Conservation (phyloP, 1,140 invertebrate species). For the Eupristina koningsbergeri region DNA sequence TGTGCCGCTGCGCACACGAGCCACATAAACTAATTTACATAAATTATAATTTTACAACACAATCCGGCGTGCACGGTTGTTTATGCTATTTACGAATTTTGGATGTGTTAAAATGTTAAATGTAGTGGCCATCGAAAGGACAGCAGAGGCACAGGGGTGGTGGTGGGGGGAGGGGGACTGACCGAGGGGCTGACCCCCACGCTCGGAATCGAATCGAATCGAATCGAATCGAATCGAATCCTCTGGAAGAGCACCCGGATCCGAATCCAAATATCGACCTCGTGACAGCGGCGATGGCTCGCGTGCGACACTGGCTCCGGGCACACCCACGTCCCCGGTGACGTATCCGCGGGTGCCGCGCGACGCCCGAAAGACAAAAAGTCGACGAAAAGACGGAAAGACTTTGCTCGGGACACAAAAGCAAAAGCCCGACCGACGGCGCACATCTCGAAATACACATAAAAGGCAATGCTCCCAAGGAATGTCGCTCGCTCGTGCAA, state of each 20-base stretch:
- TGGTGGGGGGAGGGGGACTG: background rate
- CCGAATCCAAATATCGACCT: conserved; percentile 27
- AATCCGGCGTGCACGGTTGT: no score
- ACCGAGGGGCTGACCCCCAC: no score
- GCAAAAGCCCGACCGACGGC: background rate
- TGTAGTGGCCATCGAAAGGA: no score
- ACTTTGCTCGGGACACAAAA: no score
- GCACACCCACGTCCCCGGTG: conserved; percentile 30
- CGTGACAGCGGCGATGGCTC: background rate
- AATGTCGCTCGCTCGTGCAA: conserved; percentile 17
- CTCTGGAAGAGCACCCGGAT: no score
- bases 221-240: no score
- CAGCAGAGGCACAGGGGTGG: background rate
- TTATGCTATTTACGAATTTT: no score
- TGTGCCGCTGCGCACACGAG: no score
- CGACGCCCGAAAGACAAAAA: background rate
- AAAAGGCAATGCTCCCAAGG: conserved; percentile 58
- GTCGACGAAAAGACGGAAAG: background rate
- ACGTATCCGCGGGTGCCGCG: conserved; percentile 18
- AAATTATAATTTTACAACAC: no score
- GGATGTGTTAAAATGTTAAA: no score
- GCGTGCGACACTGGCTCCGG: conserved; percentile 4
- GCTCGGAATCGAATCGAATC: no score
- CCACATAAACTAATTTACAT: no score
- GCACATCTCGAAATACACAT: conserved; percentile 54